phyloP scores from a whole-genome alignment of 2,113 vertebrate genomes.

The Gasterosteus aculeatus region DNA sequence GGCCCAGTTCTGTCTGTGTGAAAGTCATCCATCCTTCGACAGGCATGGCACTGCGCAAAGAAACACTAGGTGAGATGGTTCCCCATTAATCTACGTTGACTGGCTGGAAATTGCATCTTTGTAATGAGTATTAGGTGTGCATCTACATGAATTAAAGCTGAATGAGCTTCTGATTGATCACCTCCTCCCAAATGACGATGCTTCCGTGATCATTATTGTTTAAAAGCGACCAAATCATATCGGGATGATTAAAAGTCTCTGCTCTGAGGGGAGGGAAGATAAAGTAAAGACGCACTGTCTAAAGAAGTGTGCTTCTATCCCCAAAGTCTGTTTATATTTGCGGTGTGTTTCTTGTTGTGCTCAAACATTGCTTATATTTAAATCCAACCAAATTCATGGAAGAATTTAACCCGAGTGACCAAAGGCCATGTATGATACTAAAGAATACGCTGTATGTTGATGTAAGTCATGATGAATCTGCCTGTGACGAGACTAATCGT shows the following conservation, averaged over 20 bases:
- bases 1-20: conserved; percentile 65
- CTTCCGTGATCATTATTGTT: conserved; percentile 81
- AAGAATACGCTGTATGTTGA: neutral
- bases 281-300: conserved; percentile 61
- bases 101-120: conserved; percentile 86
- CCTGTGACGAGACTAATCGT: neutral
- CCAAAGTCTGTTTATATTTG: conserved; percentile 38
- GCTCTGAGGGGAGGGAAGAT: conserved; percentile 58
- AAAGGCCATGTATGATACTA: neutral
- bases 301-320: conserved; percentile 37
- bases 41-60: conserved; percentile 72
- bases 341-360: conserved; percentile 26
- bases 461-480: neutral
- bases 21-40: conserved; percentile 81
- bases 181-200: conserved; percentile 79
- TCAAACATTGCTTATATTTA: conserved; percentile 6
- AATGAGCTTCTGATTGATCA: conserved; percentile 85
- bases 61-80: conserved; percentile 75
- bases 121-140: conserved; percentile 89
- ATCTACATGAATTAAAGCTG: conserved; percentile 89
- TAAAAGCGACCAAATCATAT: conserved; percentile 85
- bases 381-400: conserved; percentile 5
- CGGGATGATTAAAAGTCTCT: conserved; percentile 79
- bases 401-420: neutral
- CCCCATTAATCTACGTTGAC: conserved; percentile 85